Conservation (phyloP, 2,888 invertebrate genomes). For the Drosophila vallismaia region DNA sequence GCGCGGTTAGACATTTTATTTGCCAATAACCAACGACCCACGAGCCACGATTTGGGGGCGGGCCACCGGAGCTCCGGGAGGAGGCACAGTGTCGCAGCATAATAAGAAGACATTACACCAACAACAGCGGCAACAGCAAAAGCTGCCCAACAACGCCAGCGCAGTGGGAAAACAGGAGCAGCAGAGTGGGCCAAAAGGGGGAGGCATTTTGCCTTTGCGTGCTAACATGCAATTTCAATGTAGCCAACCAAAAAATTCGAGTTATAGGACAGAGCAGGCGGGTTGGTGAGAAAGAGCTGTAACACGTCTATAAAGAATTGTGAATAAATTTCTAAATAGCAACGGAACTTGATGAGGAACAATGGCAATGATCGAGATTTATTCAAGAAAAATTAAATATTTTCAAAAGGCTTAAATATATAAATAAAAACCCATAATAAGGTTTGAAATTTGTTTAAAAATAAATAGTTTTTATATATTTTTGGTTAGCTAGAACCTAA, state of each 20-base stretch:
- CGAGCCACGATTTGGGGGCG: conserved; percentile 8
- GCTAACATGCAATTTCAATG: conserved; percentile 83
- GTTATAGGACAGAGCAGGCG: neutral
- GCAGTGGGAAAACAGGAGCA: conserved; percentile 43
- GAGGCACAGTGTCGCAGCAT: conserved; percentile 73
- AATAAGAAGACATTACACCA: conserved; percentile 77
- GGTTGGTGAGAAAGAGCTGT: conserved; percentile 33
- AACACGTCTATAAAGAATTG: conserved; percentile 73
- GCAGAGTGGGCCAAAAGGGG: conserved; percentile 6
- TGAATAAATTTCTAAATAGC: conserved; percentile 72
- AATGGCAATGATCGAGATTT: conserved; percentile 25
- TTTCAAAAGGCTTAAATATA: too few relatives aligned
- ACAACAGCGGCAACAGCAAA: conserved; percentile 59
- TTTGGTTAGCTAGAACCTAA: neutral
- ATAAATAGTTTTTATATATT: too few relatives aligned
- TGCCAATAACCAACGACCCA: conserved; percentile 71
- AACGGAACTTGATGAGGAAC: conserved; percentile 50
- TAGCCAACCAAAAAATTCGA: conserved; percentile 50
- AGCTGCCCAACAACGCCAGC: conserved; percentile 25
- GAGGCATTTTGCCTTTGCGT: conserved; percentile 72
- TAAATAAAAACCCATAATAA: too few relatives aligned
- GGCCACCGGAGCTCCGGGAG: too few relatives aligned
- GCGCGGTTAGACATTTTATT: conserved; percentile 75
- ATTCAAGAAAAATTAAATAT: neutral
- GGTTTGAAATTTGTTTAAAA: too few relatives aligned